Base-by-base conservation (phyloP, 1,140 invertebrate species). In the Theocolax elegans region DNA sequence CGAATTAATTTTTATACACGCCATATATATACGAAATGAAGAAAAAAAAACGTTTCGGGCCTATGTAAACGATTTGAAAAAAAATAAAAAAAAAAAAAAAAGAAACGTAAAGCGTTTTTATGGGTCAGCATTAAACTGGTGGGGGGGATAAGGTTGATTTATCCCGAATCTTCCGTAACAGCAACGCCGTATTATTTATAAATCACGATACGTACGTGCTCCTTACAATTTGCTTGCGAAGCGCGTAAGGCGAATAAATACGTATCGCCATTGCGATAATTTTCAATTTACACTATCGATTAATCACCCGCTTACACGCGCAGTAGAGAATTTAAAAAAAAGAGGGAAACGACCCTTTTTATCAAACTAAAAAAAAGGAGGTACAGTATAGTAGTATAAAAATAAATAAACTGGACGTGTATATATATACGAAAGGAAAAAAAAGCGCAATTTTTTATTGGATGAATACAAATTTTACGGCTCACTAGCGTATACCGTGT, bases 401-500 rank as follows among this genome's bases (percentile, higher is more conserved):
- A 63, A 63, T 31, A 63, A 63, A 63, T 23, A 59, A 59, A 40
- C 10, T 25, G 4, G 23, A 35, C 31, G 4, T 6, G 40, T 44
- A 44, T 44, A 15, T 44, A 44, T 9, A 4, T 35, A 8, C 6
- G n/a, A 46, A 46, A 46, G n/a, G 21, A 21, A 48, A 67, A 56
- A 58, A 40, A 67, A 7, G 53, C 49, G 40, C 53, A 29, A 48
- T 65, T 67, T 67, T 35, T 66, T 42, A 42, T 27, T 25, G 8
- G 27, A 25, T n/a, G 54, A 49, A 19, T 64, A 64, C 29, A 62
- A 71, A 70, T 70, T 70, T 70, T 35, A 70, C 67, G 59, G 59
- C 48, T 71, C 60, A 49, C 64, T 71, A n/a, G 29, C 53, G 48
- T 35, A n/a, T 74, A 60, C 44, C 59, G 68, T 75, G 76, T 74